Percentiles rank a stretch among this genome's conserved stretches.
These are phyloP conservation scores for Tadarida brasiliensis DNA, from an alignment of 2,797 vertebrate genomes.

Conservation along the genomic window DNA sequence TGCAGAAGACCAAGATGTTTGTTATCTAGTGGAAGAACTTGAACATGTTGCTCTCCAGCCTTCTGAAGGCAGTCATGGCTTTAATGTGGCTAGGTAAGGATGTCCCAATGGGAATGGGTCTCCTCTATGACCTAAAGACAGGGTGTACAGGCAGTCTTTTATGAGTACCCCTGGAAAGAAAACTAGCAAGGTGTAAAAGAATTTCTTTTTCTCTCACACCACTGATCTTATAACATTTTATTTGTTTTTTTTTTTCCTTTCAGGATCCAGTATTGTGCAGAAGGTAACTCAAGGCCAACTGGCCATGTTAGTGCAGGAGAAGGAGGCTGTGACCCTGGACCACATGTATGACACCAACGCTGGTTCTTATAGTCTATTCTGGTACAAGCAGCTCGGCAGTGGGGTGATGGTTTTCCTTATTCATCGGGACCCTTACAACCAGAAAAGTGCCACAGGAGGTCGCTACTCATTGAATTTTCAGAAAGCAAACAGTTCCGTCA, in stretches of 20 bases:
- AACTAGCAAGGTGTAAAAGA: neutral
- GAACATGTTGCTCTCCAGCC: neutral
- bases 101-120: neutral
- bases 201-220: neutral
- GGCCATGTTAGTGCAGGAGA: neutral
- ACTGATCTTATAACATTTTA: neutral
- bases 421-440: neutral
- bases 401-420: constrained; percentile 53
- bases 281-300: constrained; percentile 34
- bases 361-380: rapidly evolving
- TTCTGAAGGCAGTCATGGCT: neutral
- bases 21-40: neutral
- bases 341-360: constrained; percentile 22
- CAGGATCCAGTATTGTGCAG: constrained; percentile 46
- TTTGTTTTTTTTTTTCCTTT: neutral
- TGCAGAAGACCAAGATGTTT: neutral
- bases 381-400: constrained; percentile 63
- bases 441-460: constrained; percentile 1
- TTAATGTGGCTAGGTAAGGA: neutral
- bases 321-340: neutral
- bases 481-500: neutral
- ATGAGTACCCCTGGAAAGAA: neutral
- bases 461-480: constrained; percentile 46
- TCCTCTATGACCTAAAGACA: neutral
- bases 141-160: neutral